Conservation (phyloP, 2,888 invertebrate species). For the Tinea semifulvella region DNA sequence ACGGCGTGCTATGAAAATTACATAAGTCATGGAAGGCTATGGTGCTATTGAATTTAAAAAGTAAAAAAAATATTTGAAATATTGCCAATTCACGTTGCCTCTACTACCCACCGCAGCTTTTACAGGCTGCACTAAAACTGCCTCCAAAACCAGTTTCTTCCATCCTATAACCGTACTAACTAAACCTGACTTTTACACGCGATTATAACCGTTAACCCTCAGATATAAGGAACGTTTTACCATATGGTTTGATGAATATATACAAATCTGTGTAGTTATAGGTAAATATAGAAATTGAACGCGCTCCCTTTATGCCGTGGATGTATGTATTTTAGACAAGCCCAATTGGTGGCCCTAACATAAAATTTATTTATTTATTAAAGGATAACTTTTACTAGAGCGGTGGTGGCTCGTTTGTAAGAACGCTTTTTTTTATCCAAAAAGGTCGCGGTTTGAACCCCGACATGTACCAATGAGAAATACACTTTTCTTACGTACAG, state of each 20-base stretch:
- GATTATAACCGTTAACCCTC: background rate
- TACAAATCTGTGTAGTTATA: background rate
- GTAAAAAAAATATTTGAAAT: background rate
- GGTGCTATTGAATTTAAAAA: no score
- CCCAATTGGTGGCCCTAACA: no score
- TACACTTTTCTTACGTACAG: no score
- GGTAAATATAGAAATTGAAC: constrained; percentile 8
- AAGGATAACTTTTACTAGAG: no score
- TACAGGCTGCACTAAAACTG: constrained; percentile 32
- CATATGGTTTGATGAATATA: background rate
- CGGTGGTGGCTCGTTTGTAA: no score
- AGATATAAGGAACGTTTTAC: background rate
- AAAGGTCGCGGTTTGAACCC: no score
- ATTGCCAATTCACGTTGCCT: constrained; percentile 23
- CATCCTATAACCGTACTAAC: background rate
- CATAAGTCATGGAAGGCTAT: no score
- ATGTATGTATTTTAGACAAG: no score
- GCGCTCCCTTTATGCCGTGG: constrained; percentile 52
- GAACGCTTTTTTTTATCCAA: no score
- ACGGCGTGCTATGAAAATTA: no score
- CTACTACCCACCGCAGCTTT: constrained; percentile 19
- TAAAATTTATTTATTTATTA: no score
- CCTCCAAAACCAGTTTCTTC: constrained; percentile 43
- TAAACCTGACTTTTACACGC: background rate
- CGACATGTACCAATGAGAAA: no score